Conservation (phyloP, 2,797 vertebrate species). For the Rhodeus uyekii region DNA sequence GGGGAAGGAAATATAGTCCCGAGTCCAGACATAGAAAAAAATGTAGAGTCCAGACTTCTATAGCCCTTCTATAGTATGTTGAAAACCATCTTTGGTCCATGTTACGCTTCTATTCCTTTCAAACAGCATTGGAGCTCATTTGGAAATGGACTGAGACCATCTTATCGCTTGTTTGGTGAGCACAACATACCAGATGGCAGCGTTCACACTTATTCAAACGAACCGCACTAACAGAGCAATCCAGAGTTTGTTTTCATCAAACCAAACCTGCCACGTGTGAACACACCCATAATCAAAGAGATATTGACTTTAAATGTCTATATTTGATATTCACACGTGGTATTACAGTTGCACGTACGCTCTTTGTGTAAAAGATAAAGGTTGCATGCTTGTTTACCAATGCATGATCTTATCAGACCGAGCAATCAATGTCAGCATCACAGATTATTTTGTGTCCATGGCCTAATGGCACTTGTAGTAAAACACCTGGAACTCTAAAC, state of each 20-base stretch:
- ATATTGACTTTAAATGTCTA: background rate
- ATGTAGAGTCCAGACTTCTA: too few species aligned
- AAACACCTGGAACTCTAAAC: background rate
- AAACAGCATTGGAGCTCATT: too few species aligned
- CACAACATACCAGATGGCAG: too few species aligned
- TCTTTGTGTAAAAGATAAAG: background rate
- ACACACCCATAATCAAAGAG: background rate
- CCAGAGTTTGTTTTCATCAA: background rate
- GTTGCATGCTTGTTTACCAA: background rate
- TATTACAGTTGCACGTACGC: background rate
- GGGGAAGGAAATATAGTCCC: too few species aligned
- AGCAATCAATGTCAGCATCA: conserved; percentile 12
- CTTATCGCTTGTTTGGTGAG: too few species aligned
- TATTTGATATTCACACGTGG: background rate
- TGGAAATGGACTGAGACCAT: too few species aligned
- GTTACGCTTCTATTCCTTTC: too few species aligned
- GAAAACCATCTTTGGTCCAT: too few species aligned
- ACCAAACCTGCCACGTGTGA: background rate
- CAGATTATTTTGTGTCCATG: background rate
- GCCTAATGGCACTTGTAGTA: background rate
- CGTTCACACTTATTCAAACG: too few species aligned
- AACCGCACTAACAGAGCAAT: too few species aligned
- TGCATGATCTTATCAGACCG: background rate
- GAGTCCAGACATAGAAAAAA: too few species aligned
- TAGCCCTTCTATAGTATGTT: too few species aligned